Evolutionary conservation across 2,797 vertebrate genomes (phyloP).

Genomic region (Malacoraja senta): DNA sequence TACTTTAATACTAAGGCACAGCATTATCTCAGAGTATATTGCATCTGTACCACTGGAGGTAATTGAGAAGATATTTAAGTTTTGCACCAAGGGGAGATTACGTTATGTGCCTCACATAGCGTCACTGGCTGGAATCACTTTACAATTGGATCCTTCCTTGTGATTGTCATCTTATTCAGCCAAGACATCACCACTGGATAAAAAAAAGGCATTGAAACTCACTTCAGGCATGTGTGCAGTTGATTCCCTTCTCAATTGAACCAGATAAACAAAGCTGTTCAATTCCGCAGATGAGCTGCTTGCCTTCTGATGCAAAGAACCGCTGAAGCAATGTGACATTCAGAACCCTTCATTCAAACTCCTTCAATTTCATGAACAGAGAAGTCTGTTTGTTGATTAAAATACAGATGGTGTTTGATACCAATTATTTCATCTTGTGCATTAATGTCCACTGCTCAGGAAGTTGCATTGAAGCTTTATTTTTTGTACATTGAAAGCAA

Average conservation of each 20-base stretch:
- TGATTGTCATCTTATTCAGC: neutral
- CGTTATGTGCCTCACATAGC: neutral
- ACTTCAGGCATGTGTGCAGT: neutral
- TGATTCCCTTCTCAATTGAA: neutral
- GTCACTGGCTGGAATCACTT: neutral
- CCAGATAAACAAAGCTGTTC: neutral
- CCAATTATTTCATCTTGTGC: neutral
- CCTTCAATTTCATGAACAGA: neutral
- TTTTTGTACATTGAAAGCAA: neutral
- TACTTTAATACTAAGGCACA: neutral
- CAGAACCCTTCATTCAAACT: neutral
- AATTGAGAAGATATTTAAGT: neutral
- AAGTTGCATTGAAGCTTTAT: neutral
- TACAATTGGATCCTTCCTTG: neutral
- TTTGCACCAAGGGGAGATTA: neutral
- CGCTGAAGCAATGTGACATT: neutral
- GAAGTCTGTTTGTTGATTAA: neutral
- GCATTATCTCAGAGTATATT: neutral
- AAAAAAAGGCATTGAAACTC: neutral
- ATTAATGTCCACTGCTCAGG: neutral
- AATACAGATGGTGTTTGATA: neutral
- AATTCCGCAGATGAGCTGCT: neutral
- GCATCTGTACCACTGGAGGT: neutral
- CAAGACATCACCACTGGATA: neutral
- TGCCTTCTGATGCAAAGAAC: neutral